A percentile compares a stretch with the other conserved stretches of the same genome.
Conservation (phyloP, 2,888 invertebrate genomes). For the Tetanocera ferruginea region DNA sequence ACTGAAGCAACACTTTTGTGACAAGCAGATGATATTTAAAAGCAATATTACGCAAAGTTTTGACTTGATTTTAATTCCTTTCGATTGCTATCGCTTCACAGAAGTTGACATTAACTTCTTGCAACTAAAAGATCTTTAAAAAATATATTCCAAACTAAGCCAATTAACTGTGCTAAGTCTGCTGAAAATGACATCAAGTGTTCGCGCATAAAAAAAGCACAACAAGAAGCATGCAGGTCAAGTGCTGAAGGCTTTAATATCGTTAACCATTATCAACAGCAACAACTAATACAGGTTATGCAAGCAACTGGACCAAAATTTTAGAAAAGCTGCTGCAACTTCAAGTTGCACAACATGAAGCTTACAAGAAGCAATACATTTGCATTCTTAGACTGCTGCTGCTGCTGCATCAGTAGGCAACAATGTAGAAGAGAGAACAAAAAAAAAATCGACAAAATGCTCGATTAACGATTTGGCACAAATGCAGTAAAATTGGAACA, state of each 20-base stretch:
- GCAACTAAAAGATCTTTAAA: not conserved
- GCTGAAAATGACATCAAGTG: not conserved
- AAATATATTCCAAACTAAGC: not conserved
- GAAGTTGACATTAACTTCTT: too few relatives aligned
- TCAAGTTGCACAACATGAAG: slow-evolving; percentile 4
- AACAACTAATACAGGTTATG: slow-evolving; percentile 17
- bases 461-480: slow-evolving; percentile 18
- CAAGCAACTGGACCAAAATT: slow-evolving; percentile 16
- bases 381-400: not conserved
- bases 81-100: too few relatives aligned
- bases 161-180: slow-evolving; percentile 18
- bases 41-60: not conserved
- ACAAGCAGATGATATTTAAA: not conserved
- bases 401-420: not conserved
- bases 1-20: not conserved
- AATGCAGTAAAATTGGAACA: slow-evolving; percentile 19
- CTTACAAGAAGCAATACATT: not conserved
- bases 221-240: not conserved
- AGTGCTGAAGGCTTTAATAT: not conserved
- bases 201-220: not conserved
- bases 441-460: not conserved
- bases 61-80: too few relatives aligned
- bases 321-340: not conserved
- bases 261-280: not conserved
- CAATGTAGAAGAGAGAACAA: not conserved